phyloP scores from a whole-genome alignment of 2,797 vertebrate genomes.

The Enteromius anoplus region DNA sequence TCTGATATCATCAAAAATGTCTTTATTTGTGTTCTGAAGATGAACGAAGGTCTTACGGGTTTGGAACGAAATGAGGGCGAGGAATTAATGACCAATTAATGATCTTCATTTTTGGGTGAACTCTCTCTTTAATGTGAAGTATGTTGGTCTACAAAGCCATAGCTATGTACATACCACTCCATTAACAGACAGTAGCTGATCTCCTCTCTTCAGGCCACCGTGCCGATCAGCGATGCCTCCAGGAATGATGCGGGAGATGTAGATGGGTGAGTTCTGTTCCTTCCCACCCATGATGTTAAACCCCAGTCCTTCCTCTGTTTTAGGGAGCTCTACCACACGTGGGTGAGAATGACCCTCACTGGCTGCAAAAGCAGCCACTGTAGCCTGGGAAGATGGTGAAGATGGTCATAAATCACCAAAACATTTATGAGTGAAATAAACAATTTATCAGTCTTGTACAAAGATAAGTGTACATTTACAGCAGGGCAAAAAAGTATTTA shows the following conservation, averaged over 20 bases:
- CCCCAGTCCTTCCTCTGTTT: slow-evolving; percentile 96
- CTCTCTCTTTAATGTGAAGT: not conserved
- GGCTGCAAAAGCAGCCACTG: slow-evolving; percentile 96
- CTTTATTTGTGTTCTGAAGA: not conserved
- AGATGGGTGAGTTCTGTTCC: slow-evolving; percentile 98
- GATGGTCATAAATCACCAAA: not conserved
- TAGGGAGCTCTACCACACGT: slow-evolving; percentile 95
- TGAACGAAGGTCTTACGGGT: not conserved
- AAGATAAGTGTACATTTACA: not conserved
- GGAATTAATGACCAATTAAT: not conserved
- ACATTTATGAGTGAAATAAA: not conserved
- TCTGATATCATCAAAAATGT: not conserved
- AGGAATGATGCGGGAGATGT: slow-evolving; percentile 97
- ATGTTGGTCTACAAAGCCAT: slow-evolving; percentile 3
- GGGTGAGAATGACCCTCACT: slow-evolving; percentile 98
- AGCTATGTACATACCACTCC: slow-evolving; percentile 86
- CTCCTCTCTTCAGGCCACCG: slow-evolving; percentile 94
- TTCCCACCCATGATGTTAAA: slow-evolving; percentile 99
- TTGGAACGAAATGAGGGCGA: not conserved
- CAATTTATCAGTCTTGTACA: not conserved
- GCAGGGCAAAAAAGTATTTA: too few relatives aligned
- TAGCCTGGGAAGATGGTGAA: slow-evolving; percentile 78
- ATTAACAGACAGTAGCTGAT: slow-evolving; percentile 97
- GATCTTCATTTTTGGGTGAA: not conserved
- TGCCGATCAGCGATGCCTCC: slow-evolving; percentile 96